These are phyloP conservation scores for Eupelmus urozonus DNA, from an alignment of 2,888 invertebrate species.

Conservation along the genomic window DNA sequence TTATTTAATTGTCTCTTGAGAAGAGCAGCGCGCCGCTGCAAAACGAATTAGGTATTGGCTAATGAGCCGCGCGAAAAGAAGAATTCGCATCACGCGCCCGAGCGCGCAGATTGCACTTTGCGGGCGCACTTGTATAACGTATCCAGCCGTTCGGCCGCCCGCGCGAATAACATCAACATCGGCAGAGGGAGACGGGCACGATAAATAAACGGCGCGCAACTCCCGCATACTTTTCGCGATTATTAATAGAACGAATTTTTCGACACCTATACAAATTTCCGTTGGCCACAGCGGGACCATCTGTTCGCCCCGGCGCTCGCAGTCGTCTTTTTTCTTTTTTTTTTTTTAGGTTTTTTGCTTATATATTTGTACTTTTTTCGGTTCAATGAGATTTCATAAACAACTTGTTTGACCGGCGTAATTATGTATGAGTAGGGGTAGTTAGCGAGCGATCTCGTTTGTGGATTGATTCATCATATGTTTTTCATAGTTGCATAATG, in stretches of 20 bases:
- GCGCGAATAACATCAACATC: slow-evolving; percentile 14
- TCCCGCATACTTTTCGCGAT: not conserved
- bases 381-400: no score
- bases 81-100: slow-evolving; percentile 21
- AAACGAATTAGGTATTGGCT: slow-evolving; percentile 27
- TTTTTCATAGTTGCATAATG: no score
- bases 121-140: no score
- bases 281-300: not conserved
- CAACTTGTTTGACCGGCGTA: no score
- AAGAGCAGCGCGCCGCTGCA: not conserved
- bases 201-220: slow-evolving; percentile 42
- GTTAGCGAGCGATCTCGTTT: no score
- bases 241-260: slow-evolving; percentile 42
- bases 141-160: not conserved
- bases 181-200: slow-evolving; percentile 31
- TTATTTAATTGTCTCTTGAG: not conserved
- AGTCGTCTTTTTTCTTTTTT: no score
- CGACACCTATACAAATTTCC: slow-evolving; percentile 4
- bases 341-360: no score
- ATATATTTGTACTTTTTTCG: no score
- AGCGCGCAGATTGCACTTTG: not conserved
- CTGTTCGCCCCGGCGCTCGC: no score
- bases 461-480: no score
- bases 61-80: slow-evolving; percentile 26
- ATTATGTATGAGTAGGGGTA: no score